These are phyloP conservation scores for Hemistola chrysoprasaria DNA, from an alignment of 2,888 invertebrate genomes.

Conservation along the genomic window DNA sequence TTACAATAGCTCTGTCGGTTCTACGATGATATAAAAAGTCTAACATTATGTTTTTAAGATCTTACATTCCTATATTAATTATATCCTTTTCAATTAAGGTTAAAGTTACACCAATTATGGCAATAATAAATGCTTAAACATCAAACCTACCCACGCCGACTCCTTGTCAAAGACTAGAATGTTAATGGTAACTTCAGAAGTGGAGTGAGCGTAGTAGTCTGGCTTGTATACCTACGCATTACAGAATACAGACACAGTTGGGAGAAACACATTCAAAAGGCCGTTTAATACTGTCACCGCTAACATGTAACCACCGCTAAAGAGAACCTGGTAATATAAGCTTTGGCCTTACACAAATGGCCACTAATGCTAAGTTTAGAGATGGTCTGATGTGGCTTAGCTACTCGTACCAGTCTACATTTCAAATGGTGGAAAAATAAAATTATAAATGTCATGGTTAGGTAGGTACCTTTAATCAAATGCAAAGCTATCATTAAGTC, in stretches of 20 bases:
- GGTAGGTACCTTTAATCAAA: slow-evolving; percentile 79
- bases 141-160: too few relatives aligned
- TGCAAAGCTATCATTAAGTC: slow-evolving; percentile 78
- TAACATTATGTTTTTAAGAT: too few relatives aligned
- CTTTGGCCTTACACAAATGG: slow-evolving; percentile 48
- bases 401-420: slow-evolving; percentile 34
- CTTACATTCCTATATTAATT: too few relatives aligned
- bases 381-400: slow-evolving; percentile 36
- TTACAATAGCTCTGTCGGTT: too few relatives aligned
- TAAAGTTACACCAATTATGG: slow-evolving; percentile 22
- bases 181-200: slow-evolving; percentile 28
- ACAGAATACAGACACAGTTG: slow-evolving; percentile 8
- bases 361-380: slow-evolving; percentile 42
- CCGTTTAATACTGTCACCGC: slow-evolving; percentile 56
- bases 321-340: slow-evolving; percentile 49
- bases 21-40: too few relatives aligned
- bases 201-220: slow-evolving; percentile 3
- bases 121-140: slow-evolving; percentile 34
- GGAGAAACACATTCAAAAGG: slow-evolving; percentile 47
- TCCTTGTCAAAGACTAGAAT: slow-evolving; percentile 15
- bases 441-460: slow-evolving; percentile 70
- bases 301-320: slow-evolving; percentile 54
- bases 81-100: slow-evolving; percentile 8
- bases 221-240: slow-evolving; percentile 5
- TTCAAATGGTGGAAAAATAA: slow-evolving; percentile 53